These are phyloP conservation scores for Ciona savignyi DNA, from an alignment of 23 tunicate genomes.

Conservation along the genomic window DNA sequence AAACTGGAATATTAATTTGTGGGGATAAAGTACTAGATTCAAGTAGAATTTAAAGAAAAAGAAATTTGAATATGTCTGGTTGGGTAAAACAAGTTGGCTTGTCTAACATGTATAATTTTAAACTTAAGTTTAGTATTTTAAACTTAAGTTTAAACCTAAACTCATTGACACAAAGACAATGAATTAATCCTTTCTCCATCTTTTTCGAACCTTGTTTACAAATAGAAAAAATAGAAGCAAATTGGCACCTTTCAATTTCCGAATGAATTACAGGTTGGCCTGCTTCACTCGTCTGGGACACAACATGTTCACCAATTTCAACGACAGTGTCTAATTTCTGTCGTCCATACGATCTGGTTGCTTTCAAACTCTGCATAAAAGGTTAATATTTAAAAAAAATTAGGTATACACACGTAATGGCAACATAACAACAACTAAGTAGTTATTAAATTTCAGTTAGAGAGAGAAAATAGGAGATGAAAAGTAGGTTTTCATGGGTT, in stretches of 20 bases:
- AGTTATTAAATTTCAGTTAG: no score
- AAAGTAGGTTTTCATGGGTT: no score
- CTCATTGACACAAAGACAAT: neutral
- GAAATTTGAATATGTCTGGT: no score
- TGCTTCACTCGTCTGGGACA: conserved; percentile 41
- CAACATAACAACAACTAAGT: neutral
- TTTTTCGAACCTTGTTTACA: no score
- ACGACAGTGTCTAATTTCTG: conserved; percentile 70
- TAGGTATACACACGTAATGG: neutral
- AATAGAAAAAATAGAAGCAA: neutral
- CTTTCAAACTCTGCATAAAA: conserved; percentile 71
- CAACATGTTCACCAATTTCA: conserved; percentile 50
- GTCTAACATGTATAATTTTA: no score
- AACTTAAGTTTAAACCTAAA: neutral
- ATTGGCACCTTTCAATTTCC: conserved; percentile 68
- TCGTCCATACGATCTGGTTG: conserved; percentile 61
- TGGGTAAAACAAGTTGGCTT: no score
- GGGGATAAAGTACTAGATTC: neutral
- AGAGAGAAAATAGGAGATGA: no score
- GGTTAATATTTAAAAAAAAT: neutral
- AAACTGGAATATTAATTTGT: conserved; percentile 40
- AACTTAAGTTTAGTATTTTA: neutral
- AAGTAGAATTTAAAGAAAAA: no score
- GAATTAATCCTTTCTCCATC: no score
- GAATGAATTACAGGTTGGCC: conserved; percentile 54